phyloP scores from a whole-genome alignment of 2,888 invertebrate genomes.

The Meteorus colon region DNA sequence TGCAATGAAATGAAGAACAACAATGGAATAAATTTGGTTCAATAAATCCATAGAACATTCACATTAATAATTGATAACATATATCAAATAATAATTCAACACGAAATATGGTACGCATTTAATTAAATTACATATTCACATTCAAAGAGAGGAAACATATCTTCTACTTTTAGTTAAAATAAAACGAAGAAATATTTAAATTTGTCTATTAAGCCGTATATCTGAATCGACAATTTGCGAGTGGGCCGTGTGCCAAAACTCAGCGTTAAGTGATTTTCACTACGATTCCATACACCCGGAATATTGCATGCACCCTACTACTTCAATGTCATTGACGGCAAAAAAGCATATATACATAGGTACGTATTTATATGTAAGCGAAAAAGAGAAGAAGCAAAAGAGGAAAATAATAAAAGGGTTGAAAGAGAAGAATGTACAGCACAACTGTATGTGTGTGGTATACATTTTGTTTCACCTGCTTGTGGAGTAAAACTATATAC shows the following conservation, averaged over 20 bases:
- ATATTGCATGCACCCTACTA: slow-evolving; percentile 45
- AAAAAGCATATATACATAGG: background rate
- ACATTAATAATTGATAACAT: too few relatives aligned
- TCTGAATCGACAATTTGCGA: slow-evolving; percentile 49
- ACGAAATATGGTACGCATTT: background rate
- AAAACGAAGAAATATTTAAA: slow-evolving; percentile 51
- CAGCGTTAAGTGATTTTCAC: slow-evolving; percentile 54
- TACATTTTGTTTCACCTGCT: slow-evolving; percentile 22
- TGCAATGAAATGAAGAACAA: too few relatives aligned
- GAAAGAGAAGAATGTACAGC: background rate
- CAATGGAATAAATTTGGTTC: too few relatives aligned
- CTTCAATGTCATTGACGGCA: slow-evolving; percentile 30
- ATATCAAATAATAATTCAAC: too few relatives aligned
- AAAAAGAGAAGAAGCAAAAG: background rate
- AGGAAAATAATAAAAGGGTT: slow-evolving; percentile 1
- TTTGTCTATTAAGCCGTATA: slow-evolving; percentile 40
- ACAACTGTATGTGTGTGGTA: slow-evolving; percentile 17
- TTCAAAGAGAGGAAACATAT: background rate
- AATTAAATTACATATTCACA: background rate
- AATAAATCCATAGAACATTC: too few relatives aligned
- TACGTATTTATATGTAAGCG: background rate
- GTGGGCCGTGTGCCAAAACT: slow-evolving; percentile 54
- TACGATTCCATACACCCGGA: slow-evolving; percentile 43
- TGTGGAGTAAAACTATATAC: slow-evolving; percentile 13
- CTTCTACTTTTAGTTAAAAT: slow-evolving; percentile 17